phyloP scores from a whole-genome alignment of 2,797 vertebrate genomes.

The Neomorphus geoffroyi region DNA sequence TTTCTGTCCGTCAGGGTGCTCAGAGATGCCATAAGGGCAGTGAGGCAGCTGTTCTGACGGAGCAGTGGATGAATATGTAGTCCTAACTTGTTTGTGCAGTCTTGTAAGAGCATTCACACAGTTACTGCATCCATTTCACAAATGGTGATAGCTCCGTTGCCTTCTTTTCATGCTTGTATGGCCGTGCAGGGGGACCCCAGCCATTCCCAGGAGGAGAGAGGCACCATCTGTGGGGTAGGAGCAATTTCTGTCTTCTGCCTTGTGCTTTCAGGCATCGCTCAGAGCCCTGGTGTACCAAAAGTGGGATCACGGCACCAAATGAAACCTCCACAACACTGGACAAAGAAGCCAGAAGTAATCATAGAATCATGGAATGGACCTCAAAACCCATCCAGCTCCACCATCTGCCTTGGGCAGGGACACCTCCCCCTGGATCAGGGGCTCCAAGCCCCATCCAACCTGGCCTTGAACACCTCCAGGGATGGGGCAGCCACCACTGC shows the following conservation, averaged over 20 bases:
- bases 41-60: neutral
- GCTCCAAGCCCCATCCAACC: too few species aligned
- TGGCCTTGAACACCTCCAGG: too few species aligned
- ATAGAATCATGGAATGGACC: too few species aligned
- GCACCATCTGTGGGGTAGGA: neutral
- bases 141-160: fast-evolving
- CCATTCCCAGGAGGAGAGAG: neutral
- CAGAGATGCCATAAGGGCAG: neutral
- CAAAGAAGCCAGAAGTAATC: neutral
- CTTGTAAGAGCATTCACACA: neutral
- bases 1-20: neutral
- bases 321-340: neutral
- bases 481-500: too few species aligned
- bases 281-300: neutral
- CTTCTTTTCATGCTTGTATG: fast-evolving
- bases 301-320: neutral
- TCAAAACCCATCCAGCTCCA: too few species aligned
- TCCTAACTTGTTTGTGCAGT: neutral
- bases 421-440: too few species aligned
- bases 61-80: neutral
- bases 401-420: too few species aligned
- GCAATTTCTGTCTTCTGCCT: neutral
- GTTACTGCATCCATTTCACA: neutral
- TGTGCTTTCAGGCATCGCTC: neutral
- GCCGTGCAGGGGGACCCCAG: neutral